Evolutionary conservation across 2,888 invertebrate genomes (phyloP).

Genomic region (Sturmia bella): DNA sequence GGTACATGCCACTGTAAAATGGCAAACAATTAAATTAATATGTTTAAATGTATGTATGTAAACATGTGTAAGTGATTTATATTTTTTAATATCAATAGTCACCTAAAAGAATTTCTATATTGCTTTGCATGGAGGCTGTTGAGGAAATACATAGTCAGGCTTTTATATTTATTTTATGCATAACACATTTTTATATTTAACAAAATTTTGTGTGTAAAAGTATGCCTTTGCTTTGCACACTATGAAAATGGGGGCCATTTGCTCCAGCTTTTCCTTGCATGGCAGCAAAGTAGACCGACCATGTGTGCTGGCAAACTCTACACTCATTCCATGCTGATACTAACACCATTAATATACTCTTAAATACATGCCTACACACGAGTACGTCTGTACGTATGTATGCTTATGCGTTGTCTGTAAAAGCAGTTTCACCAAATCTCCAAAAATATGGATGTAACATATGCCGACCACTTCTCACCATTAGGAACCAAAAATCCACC

Average conservation of each 20-base stretch:
- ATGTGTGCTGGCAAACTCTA: slow-evolving; percentile 27
- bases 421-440: slow-evolving; percentile 34
- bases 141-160: not conserved
- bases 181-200: slow-evolving; percentile 27
- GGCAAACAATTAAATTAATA: too few species aligned
- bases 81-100: slow-evolving; percentile 64
- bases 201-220: slow-evolving; percentile 13
- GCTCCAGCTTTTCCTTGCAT: not conserved
- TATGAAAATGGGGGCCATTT: slow-evolving; percentile 37
- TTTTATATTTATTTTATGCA: slow-evolving; percentile 48
- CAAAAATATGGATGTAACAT: slow-evolving; percentile 48
- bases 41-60: slow-evolving; percentile 12
- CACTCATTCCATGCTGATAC: not conserved
- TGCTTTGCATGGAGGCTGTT: slow-evolving; percentile 40
- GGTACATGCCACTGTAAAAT: too few species aligned
- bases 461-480: slow-evolving; percentile 16
- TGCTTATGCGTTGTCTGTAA: not conserved
- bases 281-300: not conserved
- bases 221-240: slow-evolving; percentile 31
- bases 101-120: slow-evolving; percentile 50
- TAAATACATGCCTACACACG: too few species aligned
- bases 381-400: not conserved
- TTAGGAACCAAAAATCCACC: not conserved
- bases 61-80: slow-evolving; percentile 58
- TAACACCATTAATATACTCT: not conserved